Base-by-base conservation (phyloP, 2,888 invertebrate genomes). In the Noctua fimbriata region DNA sequence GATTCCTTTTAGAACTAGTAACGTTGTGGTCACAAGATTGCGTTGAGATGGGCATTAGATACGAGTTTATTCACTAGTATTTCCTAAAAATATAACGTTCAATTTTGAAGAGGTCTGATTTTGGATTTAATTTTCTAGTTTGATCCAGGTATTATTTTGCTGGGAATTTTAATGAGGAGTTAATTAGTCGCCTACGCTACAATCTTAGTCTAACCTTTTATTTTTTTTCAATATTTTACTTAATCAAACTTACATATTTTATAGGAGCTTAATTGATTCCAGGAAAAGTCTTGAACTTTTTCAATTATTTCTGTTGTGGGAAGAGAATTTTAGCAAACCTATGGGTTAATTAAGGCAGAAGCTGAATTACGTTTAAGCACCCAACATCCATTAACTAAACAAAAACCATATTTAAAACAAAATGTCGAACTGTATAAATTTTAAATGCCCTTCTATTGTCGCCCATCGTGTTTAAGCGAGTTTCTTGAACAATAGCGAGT, bases 401-500 rank as follows among this genome's bases (percentile, higher is more conserved):
- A 75, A 81, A 73, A 82, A 81, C 76, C 69, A 77, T 85, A 83
- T 81, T 87, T 81, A 79, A 81, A 88, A 76, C 79, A 78, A 87
- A 86, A 85, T 83, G 86, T 87, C 87, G 86, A 89, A 87, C 71
- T 86, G 83, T 82, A 83, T 82, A 88, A 88, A 91, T 89, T 91
- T 90, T 88, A 87, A 89, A 86, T 82, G 81, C 75, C 81, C 69
- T 74, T 60, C 82, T 69, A 87, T 86, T 89, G 83, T 88, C 82
- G 76, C 84, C 80, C 87, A 87, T 87, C 87, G 89, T 89, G 87
- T 87, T 87, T 84, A 86, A 89, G 82, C 89, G 88, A 89, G 78
- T 88, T 87, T 83, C 87, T 82, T 86, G 90, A 92, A 92, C 92
- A 92, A 92, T 91, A 85, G 90, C 70, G 85, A 83, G 85, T 83